These are phyloP conservation scores for Papilio machaon DNA, from an alignment of 1,140 invertebrate species.

Conservation along the genomic window DNA sequence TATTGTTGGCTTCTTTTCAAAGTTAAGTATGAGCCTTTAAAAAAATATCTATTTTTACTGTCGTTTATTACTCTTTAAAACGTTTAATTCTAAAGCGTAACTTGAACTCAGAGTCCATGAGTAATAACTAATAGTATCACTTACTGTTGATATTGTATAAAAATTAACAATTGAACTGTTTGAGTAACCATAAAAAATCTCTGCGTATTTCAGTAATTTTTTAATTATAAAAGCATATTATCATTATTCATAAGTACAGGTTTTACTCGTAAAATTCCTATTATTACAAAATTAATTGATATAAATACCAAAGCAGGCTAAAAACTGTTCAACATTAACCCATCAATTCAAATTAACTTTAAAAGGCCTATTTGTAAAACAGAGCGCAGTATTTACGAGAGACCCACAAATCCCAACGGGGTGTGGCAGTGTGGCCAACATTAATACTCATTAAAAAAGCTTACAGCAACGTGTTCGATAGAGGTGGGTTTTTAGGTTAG, in stretches of 20 bases:
- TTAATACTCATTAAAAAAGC: conserved; percentile 31
- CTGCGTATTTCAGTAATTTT: too few species aligned
- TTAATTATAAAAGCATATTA: too few species aligned
- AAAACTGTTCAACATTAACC: conserved; percentile 14
- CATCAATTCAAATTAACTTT: conserved; percentile 33
- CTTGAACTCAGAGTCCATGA: too few species aligned
- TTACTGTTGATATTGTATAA: too few species aligned
- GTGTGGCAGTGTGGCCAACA: conserved; percentile 13
- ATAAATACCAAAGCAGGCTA: neutral
- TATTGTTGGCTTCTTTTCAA: neutral
- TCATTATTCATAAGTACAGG: too few species aligned
- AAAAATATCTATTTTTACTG: too few species aligned
- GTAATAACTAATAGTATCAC: too few species aligned
- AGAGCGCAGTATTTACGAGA: conserved; percentile 10
- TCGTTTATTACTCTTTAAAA: too few species aligned
- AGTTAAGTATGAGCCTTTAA: neutral
- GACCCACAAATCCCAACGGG: neutral
- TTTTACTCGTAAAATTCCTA: neutral
- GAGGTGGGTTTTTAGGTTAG: conserved; percentile 7
- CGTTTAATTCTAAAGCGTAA: too few species aligned
- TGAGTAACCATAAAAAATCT: too few species aligned
- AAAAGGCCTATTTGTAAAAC: conserved; percentile 25
- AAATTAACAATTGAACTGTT: too few species aligned
- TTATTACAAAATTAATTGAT: neutral
- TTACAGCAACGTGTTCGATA: conserved; percentile 17